Percentiles rank a stretch among this genome's conserved stretches.
phyloP scores from a whole-genome alignment of 2,113 vertebrate genomes.

The Zosterops lateralis region DNA sequence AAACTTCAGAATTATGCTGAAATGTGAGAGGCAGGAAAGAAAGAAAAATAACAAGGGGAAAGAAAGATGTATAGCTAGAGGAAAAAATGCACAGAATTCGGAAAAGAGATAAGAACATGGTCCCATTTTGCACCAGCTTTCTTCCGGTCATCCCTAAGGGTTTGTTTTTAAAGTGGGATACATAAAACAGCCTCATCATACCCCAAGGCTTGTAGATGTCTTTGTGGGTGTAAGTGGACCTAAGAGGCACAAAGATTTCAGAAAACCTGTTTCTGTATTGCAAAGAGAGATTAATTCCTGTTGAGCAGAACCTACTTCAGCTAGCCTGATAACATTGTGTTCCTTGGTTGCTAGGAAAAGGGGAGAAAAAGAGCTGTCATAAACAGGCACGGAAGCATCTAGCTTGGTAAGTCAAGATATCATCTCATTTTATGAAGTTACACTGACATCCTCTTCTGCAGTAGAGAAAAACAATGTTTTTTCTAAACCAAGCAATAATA shows the following conservation, averaged over 20 bases:
- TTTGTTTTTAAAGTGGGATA: background rate
- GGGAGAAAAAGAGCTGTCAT: background rate
- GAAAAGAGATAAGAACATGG: fast-evolving
- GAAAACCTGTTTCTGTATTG: background rate
- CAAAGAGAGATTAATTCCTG: background rate
- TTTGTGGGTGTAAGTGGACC: background rate
- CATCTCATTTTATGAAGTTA: background rate
- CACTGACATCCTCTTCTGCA: background rate
- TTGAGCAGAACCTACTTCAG: background rate
- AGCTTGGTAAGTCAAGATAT: background rate
- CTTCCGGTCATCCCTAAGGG: background rate
- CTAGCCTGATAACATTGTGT: background rate
- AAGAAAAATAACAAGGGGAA: background rate
- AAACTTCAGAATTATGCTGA: background rate
- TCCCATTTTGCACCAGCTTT: background rate
- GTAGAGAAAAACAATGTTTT: background rate
- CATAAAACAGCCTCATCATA: background rate
- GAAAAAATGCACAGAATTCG: background rate
- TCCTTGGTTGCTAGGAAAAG: background rate
- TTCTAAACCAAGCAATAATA: background rate
- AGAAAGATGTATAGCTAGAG: fast-evolving
- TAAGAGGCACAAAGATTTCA: background rate
- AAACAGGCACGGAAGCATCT: background rate
- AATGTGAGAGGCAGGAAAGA: background rate
- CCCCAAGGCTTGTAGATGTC: background rate